These are phyloP conservation scores for Dryobates pubescens DNA, from an alignment of 2,797 vertebrate species.

Conservation along the genomic window DNA sequence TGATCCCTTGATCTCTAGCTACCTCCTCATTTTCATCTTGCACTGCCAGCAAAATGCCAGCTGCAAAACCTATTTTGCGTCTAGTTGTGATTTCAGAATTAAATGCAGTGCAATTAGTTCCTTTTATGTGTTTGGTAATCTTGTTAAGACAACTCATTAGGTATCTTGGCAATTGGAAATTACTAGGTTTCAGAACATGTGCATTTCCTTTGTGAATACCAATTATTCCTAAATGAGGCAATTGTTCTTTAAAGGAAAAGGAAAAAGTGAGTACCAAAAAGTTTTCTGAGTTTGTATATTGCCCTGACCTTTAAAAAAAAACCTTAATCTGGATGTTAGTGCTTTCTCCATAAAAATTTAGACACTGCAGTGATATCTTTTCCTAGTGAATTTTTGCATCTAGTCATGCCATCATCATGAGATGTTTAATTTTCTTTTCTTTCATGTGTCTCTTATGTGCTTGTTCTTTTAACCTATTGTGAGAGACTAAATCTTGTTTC, in stretches of 20 bases:
- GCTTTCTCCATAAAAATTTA: not conserved
- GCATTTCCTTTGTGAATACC: slow-evolving; percentile 69
- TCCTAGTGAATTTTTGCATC: not conserved
- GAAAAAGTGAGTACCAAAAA: slow-evolving; percentile 21
- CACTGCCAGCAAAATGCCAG: slow-evolving; percentile 73
- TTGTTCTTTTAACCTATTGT: not conserved
- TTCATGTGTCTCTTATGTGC: not conserved
- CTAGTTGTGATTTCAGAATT: slow-evolving; percentile 74
- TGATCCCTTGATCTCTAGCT: slow-evolving; percentile 63
- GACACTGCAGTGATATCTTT: not conserved
- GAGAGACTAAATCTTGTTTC: too few species aligned
- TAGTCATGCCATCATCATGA: not conserved
- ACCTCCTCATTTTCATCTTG: slow-evolving; percentile 69
- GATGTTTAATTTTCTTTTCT: not conserved
- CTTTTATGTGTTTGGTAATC: slow-evolving; percentile 74
- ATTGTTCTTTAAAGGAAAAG: slow-evolving; percentile 65
- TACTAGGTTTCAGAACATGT: slow-evolving; percentile 71
- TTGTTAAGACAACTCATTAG: slow-evolving; percentile 78
- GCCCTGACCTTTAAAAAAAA: slow-evolving; percentile 44
- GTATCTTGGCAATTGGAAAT: slow-evolving; percentile 73
- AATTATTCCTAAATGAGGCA: slow-evolving; percentile 73
- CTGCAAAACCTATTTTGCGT: slow-evolving; percentile 72
- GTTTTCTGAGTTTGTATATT: slow-evolving; percentile 31
- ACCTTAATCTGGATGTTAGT: not conserved
- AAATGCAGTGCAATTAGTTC: slow-evolving; percentile 73